Evolutionary conservation across 2,113 vertebrate species (phyloP).

Genomic region (Pseudorasbora parva): DNA sequence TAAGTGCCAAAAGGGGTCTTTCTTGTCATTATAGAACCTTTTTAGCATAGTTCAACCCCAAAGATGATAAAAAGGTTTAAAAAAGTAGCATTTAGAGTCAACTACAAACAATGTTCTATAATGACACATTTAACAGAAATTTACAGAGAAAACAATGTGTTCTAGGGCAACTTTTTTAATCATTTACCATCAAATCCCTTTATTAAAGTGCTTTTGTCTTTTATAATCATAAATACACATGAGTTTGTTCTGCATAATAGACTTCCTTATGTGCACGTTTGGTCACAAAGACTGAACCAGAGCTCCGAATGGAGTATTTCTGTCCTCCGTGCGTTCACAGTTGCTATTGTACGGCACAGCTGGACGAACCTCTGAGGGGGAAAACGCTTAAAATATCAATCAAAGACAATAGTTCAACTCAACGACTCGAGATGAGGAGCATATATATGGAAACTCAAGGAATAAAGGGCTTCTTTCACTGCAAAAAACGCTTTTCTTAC

Average conservation of each 20-base stretch:
- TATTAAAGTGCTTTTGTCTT: slow-evolving; percentile 1
- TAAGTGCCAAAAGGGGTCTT: too few species aligned
- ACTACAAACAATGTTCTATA: too few species aligned
- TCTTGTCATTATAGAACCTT: too few species aligned
- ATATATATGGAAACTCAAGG: slow-evolving; percentile 31
- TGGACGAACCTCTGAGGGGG: slow-evolving; percentile 38
- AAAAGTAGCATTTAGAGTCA: too few species aligned
- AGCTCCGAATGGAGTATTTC: slow-evolving; percentile 41
- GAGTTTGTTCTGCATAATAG: slow-evolving; percentile 25
- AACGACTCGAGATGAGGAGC: slow-evolving; percentile 32
- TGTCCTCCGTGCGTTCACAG: slow-evolving; percentile 43
- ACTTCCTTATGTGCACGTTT: slow-evolving; percentile 17
- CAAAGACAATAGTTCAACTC: slow-evolving; percentile 42
- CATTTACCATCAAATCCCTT: background rate
- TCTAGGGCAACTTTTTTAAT: background rate
- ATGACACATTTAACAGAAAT: too few species aligned
- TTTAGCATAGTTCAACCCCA: too few species aligned
- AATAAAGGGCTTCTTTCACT: slow-evolving; percentile 4
- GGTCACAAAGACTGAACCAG: slow-evolving; percentile 15
- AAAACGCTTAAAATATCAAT: slow-evolving; percentile 42
- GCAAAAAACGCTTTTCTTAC: too few species aligned
- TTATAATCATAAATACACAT: background rate
- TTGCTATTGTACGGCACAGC: slow-evolving; percentile 37
- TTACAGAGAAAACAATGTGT: background rate
- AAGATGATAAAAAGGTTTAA: too few species aligned